Percentiles rank a stretch among this genome's conserved stretches.
Conservation (phyloP, 2,797 vertebrate genomes). For the Cossypha polioptera region DNA sequence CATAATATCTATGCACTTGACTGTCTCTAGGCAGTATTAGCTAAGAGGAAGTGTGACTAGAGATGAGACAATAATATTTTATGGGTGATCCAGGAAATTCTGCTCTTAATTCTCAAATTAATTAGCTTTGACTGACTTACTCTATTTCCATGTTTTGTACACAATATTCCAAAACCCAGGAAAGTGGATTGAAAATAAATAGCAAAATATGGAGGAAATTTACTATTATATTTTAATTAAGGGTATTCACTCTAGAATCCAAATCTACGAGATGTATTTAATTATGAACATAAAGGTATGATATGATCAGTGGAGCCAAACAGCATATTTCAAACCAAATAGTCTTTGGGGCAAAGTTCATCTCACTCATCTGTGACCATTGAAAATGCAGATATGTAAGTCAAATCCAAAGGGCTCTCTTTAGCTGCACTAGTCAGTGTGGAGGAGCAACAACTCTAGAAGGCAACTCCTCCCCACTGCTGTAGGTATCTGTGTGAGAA, state of each 20-base stretch:
- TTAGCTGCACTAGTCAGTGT: not conserved
- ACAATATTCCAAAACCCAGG: not conserved
- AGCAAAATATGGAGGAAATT: not conserved
- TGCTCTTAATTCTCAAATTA: not conserved
- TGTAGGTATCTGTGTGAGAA: not conserved
- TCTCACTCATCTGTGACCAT: not conserved
- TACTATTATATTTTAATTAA: not conserved
- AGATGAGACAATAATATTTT: not conserved
- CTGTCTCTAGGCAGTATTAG: not conserved
- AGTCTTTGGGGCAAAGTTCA: not conserved
- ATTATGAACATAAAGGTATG: not conserved
- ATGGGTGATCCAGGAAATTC: not conserved
- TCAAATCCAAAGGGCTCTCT: not conserved
- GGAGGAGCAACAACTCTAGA: not conserved
- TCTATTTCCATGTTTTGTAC: not conserved
- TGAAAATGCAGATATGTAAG: not conserved
- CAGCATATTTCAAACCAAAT: not conserved
- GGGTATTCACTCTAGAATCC: not conserved
- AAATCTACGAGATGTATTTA: not conserved
- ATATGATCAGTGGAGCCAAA: not conserved
- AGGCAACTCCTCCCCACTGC: not conserved
- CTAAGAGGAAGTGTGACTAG: not conserved
- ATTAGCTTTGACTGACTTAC: not conserved
- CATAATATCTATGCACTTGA: not conserved
- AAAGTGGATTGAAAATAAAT: not conserved